These are phyloP conservation scores for Aplocera efformata DNA, from an alignment of 2,888 invertebrate species.

Conservation along the genomic window DNA sequence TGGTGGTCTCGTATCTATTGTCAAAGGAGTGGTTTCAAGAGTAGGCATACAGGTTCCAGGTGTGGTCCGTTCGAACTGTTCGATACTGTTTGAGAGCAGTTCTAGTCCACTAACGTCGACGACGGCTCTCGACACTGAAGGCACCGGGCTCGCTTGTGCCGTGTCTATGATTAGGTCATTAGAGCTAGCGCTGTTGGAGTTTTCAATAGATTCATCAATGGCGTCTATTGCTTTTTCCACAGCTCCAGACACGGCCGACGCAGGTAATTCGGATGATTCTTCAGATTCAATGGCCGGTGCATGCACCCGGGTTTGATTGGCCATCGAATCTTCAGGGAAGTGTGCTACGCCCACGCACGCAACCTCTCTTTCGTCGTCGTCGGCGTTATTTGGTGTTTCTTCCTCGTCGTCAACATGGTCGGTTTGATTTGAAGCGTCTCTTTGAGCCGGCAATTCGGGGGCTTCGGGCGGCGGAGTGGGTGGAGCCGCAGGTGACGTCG, in stretches of 20 bases:
- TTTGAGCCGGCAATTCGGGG: constrained; percentile 83
- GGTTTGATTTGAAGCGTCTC: constrained; percentile 91
- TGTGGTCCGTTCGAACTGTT: constrained; percentile 84
- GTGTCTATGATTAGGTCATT: constrained; percentile 74
- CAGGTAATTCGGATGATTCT: constrained; percentile 64
- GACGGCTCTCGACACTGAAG: constrained; percentile 36
- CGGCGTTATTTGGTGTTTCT: constrained; percentile 72
- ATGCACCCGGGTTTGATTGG: constrained; percentile 37
- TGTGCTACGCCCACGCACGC: constrained; percentile 75
- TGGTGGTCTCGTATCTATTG: constrained; percentile 64
- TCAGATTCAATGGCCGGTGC: constrained; percentile 60
- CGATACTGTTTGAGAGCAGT: constrained; percentile 91
- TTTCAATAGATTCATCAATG: constrained; percentile 62
- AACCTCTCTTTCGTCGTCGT: constrained; percentile 68
- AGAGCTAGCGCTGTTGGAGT: constrained; percentile 68
- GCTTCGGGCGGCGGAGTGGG: constrained; percentile 74
- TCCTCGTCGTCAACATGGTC: constrained; percentile 88
- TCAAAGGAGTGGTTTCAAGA: constrained; percentile 54
- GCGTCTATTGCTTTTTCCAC: constrained; percentile 69
- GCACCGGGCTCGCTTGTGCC: constrained; percentile 50
- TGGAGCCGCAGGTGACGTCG: constrained; percentile 82
- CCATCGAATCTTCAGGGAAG: constrained; percentile 56
- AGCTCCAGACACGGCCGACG: constrained; percentile 53
- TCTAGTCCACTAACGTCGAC: constrained; percentile 91
- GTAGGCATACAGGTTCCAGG: constrained; percentile 57